phyloP scores from a whole-genome alignment of 64 coral and sea anemone species.

The Acropora tenuis region DNA sequence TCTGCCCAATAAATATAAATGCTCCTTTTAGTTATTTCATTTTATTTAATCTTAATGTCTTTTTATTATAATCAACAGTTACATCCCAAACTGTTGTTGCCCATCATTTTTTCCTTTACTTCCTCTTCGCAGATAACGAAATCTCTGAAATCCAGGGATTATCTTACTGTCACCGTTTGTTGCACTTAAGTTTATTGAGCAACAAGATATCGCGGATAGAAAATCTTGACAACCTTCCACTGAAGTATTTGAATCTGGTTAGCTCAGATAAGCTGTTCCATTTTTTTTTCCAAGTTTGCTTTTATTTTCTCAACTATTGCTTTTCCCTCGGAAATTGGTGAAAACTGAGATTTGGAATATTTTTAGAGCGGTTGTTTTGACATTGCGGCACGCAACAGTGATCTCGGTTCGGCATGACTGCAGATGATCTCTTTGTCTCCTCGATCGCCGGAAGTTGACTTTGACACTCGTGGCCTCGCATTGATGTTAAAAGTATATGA shows the following conservation, averaged over 20 bases:
- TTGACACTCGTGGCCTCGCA: constrained; percentile 22
- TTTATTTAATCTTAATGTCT: background rate
- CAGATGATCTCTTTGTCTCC: background rate
- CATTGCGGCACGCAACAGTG: constrained; percentile 12
- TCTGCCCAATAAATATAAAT: no score
- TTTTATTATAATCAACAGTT: background rate
- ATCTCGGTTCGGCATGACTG: constrained; percentile 23
- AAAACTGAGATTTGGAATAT: background rate
- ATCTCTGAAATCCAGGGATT: constrained; percentile 91
- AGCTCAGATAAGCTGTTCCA: background rate
- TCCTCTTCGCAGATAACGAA: constrained; percentile 74
- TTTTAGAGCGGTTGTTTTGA: constrained; percentile 3
- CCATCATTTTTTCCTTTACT: constrained; percentile 1
- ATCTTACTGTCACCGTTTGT: constrained; percentile 62
- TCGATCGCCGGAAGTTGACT: background rate
- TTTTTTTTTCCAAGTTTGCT: background rate
- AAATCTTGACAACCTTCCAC: constrained; percentile 69
- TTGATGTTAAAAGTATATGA: constrained; percentile 23
- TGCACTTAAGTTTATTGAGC: constrained; percentile 73
- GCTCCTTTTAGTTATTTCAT: no score
- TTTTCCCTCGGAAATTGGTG: constrained; percentile 14
- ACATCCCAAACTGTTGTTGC: background rate
- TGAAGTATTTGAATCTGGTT: constrained; percentile 80
- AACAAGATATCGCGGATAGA: constrained; percentile 87
- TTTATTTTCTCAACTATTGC: background rate